Percentiles rank a stretch among this genome's conserved stretches.
These are phyloP conservation scores for Syngnathus acus DNA, from an alignment of 2,797 vertebrate species.

Conservation along the genomic window DNA sequence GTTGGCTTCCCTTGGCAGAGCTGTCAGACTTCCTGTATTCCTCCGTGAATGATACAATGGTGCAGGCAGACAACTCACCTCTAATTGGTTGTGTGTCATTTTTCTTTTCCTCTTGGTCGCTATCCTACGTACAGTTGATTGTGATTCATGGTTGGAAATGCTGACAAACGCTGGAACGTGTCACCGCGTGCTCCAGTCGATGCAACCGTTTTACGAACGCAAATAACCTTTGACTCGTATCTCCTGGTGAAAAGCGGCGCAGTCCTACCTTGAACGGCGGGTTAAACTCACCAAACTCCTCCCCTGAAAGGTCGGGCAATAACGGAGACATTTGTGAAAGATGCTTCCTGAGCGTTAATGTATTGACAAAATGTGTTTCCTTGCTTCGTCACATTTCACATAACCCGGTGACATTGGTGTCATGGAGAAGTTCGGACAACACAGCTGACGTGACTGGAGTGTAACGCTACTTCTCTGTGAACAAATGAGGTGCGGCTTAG, in stretches of 20 bases:
- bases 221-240: constrained; percentile 49
- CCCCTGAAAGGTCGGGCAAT: constrained; percentile 65
- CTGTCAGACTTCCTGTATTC: constrained; percentile 71
- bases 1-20: constrained; percentile 62
- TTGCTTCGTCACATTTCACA: constrained; percentile 51
- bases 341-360: constrained; percentile 69
- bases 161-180: neutral
- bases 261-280: constrained; percentile 65
- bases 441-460: constrained; percentile 24
- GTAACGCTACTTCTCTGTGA: neutral
- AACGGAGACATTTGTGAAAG: constrained; percentile 72
- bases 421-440: constrained; percentile 18
- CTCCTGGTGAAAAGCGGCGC: constrained; percentile 54
- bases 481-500: neutral
- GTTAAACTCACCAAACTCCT: constrained; percentile 59
- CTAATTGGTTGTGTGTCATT: constrained; percentile 4
- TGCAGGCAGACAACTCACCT: constrained; percentile 15
- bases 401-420: constrained; percentile 46
- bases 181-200: neutral
- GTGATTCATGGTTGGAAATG: neutral
- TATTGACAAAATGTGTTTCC: constrained; percentile 79
- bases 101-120: neutral
- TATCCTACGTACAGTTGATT: neutral
- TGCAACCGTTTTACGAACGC: constrained; percentile 38
- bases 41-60: constrained; percentile 33